phyloP scores from a whole-genome alignment of 2,888 invertebrate species.

The Lasioglossum villosulum region DNA sequence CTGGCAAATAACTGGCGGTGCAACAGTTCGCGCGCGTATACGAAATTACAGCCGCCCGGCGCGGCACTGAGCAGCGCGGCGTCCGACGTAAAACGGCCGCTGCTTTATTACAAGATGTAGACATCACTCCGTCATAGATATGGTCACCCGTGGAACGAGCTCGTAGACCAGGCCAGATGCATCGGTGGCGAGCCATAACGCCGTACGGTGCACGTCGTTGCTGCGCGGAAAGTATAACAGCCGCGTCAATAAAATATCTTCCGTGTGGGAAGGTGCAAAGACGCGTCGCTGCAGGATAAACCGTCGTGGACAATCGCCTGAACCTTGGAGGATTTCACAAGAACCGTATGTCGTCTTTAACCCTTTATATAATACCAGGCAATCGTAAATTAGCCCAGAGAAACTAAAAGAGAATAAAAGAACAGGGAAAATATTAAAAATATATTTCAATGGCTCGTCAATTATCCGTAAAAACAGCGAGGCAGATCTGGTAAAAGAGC shows the following conservation, averaged over 20 bases:
- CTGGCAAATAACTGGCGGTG: not conserved
- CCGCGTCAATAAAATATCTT: constrained; percentile 71
- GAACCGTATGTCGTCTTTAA: not conserved
- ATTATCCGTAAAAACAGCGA: too few relatives aligned
- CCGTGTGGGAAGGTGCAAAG: constrained; percentile 76
- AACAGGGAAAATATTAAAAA: too few relatives aligned
- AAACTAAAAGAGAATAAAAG: not conserved
- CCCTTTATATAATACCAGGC: not conserved
- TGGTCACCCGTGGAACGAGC: constrained; percentile 19
- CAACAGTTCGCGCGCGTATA: constrained; percentile 30
- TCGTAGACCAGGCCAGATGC: constrained; percentile 10
- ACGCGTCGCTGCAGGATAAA: constrained; percentile 73
- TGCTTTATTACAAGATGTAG: constrained; percentile 41
- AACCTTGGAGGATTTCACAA: not conserved
- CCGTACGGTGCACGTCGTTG: constrained; percentile 50
- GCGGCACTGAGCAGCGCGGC: not conserved
- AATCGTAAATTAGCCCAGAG: not conserved
- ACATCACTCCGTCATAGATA: constrained; percentile 25
- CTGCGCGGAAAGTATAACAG: constrained; percentile 68
- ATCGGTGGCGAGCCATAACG: constrained; percentile 46
- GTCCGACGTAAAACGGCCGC: not conserved
- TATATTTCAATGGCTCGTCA: too few relatives aligned
- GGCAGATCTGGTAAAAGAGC: too few relatives aligned
- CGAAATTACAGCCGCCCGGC: constrained; percentile 9
- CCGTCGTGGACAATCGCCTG: not conserved